phyloP scores from a whole-genome alignment of 2,888 invertebrate genomes.

The Linnaemya tessellans region DNA sequence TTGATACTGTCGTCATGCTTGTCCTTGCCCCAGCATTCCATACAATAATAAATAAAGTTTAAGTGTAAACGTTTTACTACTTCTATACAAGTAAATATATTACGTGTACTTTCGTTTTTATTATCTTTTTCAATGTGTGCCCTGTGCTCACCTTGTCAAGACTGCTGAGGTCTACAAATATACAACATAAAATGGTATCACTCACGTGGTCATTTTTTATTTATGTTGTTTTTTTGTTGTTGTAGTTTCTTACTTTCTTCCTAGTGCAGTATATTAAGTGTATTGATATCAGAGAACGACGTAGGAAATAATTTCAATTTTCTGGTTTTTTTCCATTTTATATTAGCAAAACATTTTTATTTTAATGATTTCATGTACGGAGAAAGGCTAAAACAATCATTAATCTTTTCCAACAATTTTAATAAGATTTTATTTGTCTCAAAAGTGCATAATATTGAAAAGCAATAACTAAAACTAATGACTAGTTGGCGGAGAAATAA shows the following conservation, averaged over 20 bases:
- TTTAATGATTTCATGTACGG: slow-evolving; percentile 52
- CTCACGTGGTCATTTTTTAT: slow-evolving; percentile 62
- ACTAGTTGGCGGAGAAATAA: too few species aligned
- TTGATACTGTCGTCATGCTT: slow-evolving; percentile 10
- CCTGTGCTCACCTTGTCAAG: slow-evolving; percentile 45
- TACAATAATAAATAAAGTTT: slow-evolving; percentile 18
- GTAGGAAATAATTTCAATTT: neutral
- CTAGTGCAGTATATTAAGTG: too few species aligned
- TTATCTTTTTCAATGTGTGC: neutral
- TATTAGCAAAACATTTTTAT: neutral
- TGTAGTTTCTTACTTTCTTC: too few species aligned
- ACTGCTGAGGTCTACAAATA: neutral
- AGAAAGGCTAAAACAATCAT: slow-evolving; percentile 59
- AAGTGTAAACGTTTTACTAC: slow-evolving; percentile 13
- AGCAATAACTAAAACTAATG: neutral
- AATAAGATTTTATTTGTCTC: neutral
- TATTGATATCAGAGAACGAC: too few species aligned
- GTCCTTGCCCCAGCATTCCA: slow-evolving; percentile 13
- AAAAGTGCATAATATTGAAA: neutral
- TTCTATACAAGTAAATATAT: slow-evolving; percentile 5
- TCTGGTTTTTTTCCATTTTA: neutral
- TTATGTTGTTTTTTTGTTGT: too few species aligned
- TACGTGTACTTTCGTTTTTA: slow-evolving; percentile 4
- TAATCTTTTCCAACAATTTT: slow-evolving; percentile 41
- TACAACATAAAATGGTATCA: slow-evolving; percentile 45